phyloP scores from a whole-genome alignment of 2,113 vertebrate species.

The Chrysochloris asiatica region DNA sequence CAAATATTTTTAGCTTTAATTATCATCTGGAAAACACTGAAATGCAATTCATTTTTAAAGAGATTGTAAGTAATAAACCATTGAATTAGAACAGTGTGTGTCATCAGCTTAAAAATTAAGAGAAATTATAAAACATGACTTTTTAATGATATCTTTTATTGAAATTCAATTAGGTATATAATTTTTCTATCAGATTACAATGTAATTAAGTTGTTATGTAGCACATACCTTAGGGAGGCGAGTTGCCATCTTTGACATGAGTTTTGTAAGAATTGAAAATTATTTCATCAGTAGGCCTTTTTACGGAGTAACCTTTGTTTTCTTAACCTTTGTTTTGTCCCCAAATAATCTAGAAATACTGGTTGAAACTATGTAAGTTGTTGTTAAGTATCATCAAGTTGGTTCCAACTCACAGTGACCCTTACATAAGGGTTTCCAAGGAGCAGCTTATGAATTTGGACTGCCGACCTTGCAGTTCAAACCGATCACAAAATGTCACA shows the following conservation, averaged over 20 bases:
- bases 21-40: slow-evolving; percentile 5
- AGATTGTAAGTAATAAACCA: slow-evolving; percentile 32
- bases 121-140: slow-evolving; percentile 50
- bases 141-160: slow-evolving; percentile 46
- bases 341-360: slow-evolving; percentile 55
- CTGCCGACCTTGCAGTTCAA: no score
- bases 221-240: slow-evolving; percentile 39
- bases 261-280: slow-evolving; percentile 72
- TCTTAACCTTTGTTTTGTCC: slow-evolving; percentile 53
- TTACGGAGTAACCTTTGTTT: slow-evolving; percentile 46
- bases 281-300: slow-evolving; percentile 69
- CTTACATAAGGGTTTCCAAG: no score
- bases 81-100: neutral
- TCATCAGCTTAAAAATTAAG: slow-evolving; percentile 41
- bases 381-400: no score
- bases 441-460: no score
- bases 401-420: no score
- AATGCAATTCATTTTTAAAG: slow-evolving; percentile 35
- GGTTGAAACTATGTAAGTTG: neutral
- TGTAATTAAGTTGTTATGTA: slow-evolving; percentile 64
- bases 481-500: no score
- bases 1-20: slow-evolving; percentile 34
- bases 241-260: slow-evolving; percentile 59
- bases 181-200: slow-evolving; percentile 53
- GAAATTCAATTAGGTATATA: slow-evolving; percentile 60